Evolutionary conservation across 2,888 invertebrate species (phyloP), one percentile per base, ranked within the genome.

Genomic region (Resseliella maxima): DNA sequence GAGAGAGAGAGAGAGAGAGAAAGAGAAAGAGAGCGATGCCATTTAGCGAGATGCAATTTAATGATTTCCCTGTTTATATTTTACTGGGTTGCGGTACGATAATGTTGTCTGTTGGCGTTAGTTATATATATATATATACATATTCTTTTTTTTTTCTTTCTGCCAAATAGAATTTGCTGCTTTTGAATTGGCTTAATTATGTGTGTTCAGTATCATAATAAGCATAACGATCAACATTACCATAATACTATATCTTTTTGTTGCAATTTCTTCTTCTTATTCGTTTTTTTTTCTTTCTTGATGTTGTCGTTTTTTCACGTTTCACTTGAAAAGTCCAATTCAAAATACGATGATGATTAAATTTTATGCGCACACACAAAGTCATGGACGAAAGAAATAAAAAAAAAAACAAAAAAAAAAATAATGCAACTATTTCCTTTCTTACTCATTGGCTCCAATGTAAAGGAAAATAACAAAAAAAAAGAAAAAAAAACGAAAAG

Each of bases 181-280:
- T 72, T 72, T 35, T 72, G 72, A 72, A 72, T 72, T 72, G 72
- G 72, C 31, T 72, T 72, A 72, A 72, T 72, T 72, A 72, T 72
- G 72, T 72, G 72, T 72, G 72, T 35, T 72, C 72, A 72, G 15
- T 72, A n/a, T 50, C 18, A 50, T 35, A 72, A 72, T 72, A 72
- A 72, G 72, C 31, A 72, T 72, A 72, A 59, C 31, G 72, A 72
- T 72, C 72, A 72, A 72, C 72, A 72, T 72, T 72, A 72, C 72
- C 72, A 72, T 72, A 72, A 72, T 72, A 15, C 72, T 72, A 72
- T 72, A 35, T 72, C 72, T 72, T 72, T 72, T 24, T 3, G 24
- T 59, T 21, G 24, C 27, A 59, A 59, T 3, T 24, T 59, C n/a
- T 59, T 59, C 41, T 41, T 41, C 41, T 12, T 5, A 41, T 12